Evolutionary conservation across 2,113 vertebrate species (phyloP).

Genomic region (Anoplopoma fimbria): DNA sequence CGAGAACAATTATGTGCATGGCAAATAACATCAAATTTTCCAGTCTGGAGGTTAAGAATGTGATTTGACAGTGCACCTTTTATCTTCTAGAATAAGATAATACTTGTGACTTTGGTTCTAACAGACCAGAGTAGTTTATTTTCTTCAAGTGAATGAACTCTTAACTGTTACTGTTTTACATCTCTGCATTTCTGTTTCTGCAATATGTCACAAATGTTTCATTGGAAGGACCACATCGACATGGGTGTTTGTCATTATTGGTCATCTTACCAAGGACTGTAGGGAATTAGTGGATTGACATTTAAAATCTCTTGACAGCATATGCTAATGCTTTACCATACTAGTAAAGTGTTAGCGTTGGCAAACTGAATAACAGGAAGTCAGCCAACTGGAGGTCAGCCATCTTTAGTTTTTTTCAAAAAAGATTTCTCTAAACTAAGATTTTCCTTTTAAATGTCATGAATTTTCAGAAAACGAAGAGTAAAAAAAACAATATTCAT

Average conservation of each 20-base stretch:
- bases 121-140: slow-evolving; percentile 62
- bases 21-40: slow-evolving; percentile 74
- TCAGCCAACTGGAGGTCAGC: too few relatives aligned
- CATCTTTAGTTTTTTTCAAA: not conserved
- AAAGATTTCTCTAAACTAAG: not conserved
- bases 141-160: slow-evolving; percentile 66
- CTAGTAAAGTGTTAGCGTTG: not conserved
- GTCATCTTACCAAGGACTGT: not conserved
- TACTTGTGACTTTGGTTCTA: slow-evolving; percentile 30
- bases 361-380: not conserved
- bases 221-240: slow-evolving; percentile 29
- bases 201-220: slow-evolving; percentile 19
- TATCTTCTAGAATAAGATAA: slow-evolving; percentile 42
- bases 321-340: slow-evolving; percentile 16
- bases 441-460: not conserved
- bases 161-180: slow-evolving; percentile 23
- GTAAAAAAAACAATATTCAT: not conserved
- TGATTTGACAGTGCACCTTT: slow-evolving; percentile 42
- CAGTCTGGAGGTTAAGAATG: slow-evolving; percentile 77
- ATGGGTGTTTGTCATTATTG: slow-evolving; percentile 18
- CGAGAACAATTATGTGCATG: slow-evolving; percentile 85
- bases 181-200: slow-evolving; percentile 46
- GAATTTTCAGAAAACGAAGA: not conserved
- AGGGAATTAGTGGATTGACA: slow-evolving; percentile 17
- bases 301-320: not conserved